These are phyloP conservation scores for Penaeus chinensis DNA, from an alignment of 1,140 invertebrate genomes.

Conservation along the genomic window DNA sequence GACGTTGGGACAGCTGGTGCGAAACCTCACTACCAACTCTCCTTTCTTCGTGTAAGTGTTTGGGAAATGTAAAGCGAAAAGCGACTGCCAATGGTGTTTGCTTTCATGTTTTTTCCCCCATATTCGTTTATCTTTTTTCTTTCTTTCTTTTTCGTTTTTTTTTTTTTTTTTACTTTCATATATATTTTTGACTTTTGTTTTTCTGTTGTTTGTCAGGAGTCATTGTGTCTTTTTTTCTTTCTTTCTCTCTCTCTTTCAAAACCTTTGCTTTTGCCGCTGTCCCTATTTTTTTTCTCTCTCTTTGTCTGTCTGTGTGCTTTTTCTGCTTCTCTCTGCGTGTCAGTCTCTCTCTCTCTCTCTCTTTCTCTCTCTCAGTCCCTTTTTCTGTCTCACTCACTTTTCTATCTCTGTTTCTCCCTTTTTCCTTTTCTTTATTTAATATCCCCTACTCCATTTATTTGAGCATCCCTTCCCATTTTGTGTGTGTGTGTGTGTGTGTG, in stretches of 20 bases:
- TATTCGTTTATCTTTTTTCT: too few species aligned
- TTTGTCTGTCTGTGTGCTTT: background rate
- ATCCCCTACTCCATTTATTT: background rate
- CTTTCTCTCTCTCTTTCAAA: background rate
- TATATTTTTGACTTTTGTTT: too few species aligned
- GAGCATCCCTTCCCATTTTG: too few species aligned
- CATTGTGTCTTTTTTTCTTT: background rate
- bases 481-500: background rate
- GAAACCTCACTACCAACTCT: background rate
- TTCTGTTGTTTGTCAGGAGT: background rate
- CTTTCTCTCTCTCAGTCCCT: background rate
- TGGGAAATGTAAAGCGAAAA: too few species aligned
- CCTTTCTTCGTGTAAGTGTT: conserved; percentile 18
- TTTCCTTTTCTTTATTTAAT: background rate
- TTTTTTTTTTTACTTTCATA: too few species aligned
- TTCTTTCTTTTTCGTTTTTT: too few species aligned
- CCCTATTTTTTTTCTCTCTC: background rate
- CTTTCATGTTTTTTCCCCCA: too few species aligned
- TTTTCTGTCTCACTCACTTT: background rate
- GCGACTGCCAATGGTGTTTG: too few species aligned
- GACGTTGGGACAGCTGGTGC: background rate
- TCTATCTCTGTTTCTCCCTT: background rate
- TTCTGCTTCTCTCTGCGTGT: background rate
- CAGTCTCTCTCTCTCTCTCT: background rate
- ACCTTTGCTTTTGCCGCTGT: background rate